Conservation (phyloP, 2,797 vertebrate species). For the Pitangus sulphuratus region DNA sequence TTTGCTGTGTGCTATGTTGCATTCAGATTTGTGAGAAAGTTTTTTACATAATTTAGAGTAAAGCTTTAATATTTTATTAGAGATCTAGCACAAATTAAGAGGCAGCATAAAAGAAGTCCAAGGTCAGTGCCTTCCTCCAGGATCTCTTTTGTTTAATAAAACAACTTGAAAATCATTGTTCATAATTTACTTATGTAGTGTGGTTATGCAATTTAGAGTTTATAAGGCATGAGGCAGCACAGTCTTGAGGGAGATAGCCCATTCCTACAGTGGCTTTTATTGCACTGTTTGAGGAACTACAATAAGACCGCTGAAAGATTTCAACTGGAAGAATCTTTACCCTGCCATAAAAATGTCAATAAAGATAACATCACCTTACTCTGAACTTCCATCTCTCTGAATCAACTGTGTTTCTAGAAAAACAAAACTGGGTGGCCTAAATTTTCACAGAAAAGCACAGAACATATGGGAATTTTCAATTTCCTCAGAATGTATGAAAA, state of each 20-base stretch:
- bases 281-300: not conserved
- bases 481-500: not conserved
- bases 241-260: not conserved
- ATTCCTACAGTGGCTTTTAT: not conserved
- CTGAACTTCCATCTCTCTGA: not conserved
- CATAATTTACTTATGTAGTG: not conserved
- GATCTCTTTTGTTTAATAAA: not conserved
- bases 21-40: not conserved
- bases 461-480: not conserved
- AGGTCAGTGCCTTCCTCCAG: not conserved
- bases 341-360: not conserved
- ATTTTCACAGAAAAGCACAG: not conserved
- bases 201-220: not conserved
- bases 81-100: not conserved
- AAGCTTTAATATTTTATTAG: slow-evolving; percentile 15
- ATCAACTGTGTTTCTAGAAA: not conserved
- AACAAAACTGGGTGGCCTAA: not conserved
- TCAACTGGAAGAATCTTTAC: not conserved
- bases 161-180: not conserved
- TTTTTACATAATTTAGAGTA: not conserved
- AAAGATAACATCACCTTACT: not conserved
- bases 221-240: not conserved
- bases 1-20: not conserved
- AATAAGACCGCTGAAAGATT: not conserved
- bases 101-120: fast-evolving